Conservation (phyloP, 1,140 invertebrate genomes). For the Asobara japonica region DNA sequence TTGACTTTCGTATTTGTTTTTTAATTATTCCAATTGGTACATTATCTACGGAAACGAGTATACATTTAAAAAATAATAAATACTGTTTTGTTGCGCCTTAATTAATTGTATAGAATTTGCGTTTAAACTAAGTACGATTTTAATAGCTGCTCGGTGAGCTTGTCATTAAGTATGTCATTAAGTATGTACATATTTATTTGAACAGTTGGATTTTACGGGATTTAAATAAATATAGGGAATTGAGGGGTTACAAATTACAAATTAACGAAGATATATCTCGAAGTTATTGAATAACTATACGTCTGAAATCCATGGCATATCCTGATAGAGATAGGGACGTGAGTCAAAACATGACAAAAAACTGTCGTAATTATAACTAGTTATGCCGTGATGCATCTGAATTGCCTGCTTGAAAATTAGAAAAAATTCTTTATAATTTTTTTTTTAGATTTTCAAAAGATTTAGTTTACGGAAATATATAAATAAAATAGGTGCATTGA, state of each 20-base stretch:
- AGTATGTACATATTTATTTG: background rate
- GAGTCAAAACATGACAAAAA: no score
- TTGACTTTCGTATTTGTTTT: slow-evolving; percentile 2
- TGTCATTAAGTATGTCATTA: slow-evolving; percentile 16
- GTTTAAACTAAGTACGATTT: background rate
- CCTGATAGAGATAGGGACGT: no score
- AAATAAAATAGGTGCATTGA: no score
- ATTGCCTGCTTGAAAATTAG: no score
- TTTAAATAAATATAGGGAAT: background rate
- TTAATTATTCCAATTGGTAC: slow-evolving; percentile 11
- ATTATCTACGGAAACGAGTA: slow-evolving; percentile 12
- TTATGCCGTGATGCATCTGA: no score
- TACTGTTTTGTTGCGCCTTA: slow-evolving; percentile 5
- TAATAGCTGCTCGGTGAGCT: background rate
- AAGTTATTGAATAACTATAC: no score
- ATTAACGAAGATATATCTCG: background rate
- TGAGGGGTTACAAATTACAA: background rate
- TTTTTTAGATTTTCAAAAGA: no score
- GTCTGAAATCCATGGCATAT: no score
- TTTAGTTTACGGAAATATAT: no score
- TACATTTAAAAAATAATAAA: slow-evolving; percentile 21
- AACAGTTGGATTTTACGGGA: background rate
- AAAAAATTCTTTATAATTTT: no score
- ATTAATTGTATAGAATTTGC: background rate
- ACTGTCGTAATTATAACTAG: no score